Evolutionary conservation across 2,888 invertebrate genomes (phyloP).

Genomic region (Conops quadrifasciatus): DNA sequence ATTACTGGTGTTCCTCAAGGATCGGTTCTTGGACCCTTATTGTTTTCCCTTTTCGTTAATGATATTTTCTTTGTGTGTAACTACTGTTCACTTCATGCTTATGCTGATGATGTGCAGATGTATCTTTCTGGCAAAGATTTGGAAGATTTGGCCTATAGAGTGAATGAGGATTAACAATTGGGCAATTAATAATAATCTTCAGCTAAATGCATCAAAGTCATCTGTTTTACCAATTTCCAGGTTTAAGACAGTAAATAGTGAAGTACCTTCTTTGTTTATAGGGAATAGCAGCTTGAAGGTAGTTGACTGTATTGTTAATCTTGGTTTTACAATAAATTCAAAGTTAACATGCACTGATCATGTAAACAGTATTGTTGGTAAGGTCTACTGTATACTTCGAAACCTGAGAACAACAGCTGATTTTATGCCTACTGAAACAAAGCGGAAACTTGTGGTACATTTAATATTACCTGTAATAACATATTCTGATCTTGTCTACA

Average conservation of each 20-base stretch:
- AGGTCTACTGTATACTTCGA: conserved; percentile 13
- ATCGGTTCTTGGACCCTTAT: conserved; percentile 18
- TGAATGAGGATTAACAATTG: conserved; percentile 12
- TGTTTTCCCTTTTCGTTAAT: conserved; percentile 6
- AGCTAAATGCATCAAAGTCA: conserved; percentile 10
- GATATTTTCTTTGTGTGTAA: conserved; percentile 8
- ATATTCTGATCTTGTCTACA: conserved; percentile 2
- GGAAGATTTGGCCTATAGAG: conserved; percentile 7
- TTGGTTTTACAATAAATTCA: background rate
- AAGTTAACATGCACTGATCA: background rate
- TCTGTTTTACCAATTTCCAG: background rate
- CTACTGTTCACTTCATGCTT: background rate
- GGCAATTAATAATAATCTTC: conserved; percentile 5
- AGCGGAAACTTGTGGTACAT: background rate
- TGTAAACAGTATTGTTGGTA: conserved; percentile 6
- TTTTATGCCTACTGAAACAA: conserved; percentile 3
- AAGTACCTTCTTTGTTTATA: background rate
- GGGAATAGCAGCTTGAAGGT: background rate
- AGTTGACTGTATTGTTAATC: conserved; percentile 2
- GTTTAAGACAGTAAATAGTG: background rate
- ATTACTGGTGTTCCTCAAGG: conserved; percentile 17
- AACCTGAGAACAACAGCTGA: conserved; percentile 5
- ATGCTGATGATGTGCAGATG: conserved; percentile 24
- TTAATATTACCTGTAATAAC: conserved; percentile 9
- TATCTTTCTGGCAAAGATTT: conserved; percentile 12